Evolutionary conservation across 2,113 vertebrate genomes (phyloP).

Genomic region (Macquaria ambigua): DNA sequence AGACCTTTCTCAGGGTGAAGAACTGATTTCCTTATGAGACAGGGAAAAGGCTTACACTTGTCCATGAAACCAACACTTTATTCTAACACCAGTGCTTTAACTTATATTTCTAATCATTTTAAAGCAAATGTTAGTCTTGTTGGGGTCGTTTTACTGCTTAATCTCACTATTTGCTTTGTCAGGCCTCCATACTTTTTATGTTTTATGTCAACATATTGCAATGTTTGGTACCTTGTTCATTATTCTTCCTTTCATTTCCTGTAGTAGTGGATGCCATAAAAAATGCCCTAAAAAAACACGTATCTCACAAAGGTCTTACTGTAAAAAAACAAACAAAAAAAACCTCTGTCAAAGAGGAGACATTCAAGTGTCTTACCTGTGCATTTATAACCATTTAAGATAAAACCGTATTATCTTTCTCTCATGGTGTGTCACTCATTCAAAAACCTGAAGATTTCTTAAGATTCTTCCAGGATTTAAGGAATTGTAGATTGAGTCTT

Average conservation of each 20-base stretch:
- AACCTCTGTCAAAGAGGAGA: not conserved
- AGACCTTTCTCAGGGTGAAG: not conserved
- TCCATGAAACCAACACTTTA: conserved; percentile 18
- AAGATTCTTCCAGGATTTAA: conserved; percentile 44
- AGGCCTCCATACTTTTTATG: not conserved
- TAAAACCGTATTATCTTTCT: conserved; percentile 26
- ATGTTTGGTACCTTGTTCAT: conserved; percentile 17
- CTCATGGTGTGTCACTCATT: conserved; percentile 15
- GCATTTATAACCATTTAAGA: conserved; percentile 39
- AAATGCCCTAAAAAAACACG: conserved; percentile 31
- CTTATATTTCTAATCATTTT: conserved; percentile 34
- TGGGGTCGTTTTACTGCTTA: conserved; percentile 15
- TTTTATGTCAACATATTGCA: conserved; percentile 23
- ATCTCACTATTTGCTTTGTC: not conserved
- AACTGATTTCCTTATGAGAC: not conserved
- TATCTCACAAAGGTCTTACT: conserved; percentile 37
- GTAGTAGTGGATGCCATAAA: conserved; percentile 37
- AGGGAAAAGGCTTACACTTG: not conserved
- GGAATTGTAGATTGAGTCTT: conserved; percentile 23
- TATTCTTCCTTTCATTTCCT: conserved; percentile 28
- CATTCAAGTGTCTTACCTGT: conserved; percentile 47
- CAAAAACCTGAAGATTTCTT: conserved; percentile 11
- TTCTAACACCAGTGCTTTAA: conserved; percentile 30
- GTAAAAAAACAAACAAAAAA: not conserved
- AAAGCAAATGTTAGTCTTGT: conserved; percentile 22